A percentile compares a stretch with the other conserved stretches of the same genome.
These are phyloP conservation scores for Phymorhynchus buccinoides DNA, from an alignment of 1,140 invertebrate genomes.

Conservation along the genomic window DNA sequence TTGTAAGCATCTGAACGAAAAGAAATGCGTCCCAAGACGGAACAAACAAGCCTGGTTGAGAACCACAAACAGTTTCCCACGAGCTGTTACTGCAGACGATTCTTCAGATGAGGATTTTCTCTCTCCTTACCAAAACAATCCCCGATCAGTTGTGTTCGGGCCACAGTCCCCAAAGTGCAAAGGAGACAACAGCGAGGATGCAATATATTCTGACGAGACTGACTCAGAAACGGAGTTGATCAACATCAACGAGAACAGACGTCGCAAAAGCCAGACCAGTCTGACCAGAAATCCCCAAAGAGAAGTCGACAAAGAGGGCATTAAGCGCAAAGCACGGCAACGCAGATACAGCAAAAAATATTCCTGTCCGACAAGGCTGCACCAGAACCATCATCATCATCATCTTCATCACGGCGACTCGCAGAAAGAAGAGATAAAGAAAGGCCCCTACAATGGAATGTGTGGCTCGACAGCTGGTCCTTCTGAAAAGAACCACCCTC, in stretches of 20 bases:
- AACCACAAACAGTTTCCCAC: neutral
- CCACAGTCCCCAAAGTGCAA: neutral
- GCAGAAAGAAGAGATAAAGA: neutral
- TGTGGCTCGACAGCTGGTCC: neutral
- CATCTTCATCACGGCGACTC: neutral
- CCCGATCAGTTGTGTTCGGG: neutral
- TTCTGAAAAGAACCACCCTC: neutral
- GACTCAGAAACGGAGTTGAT: neutral
- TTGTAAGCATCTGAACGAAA: neutral
- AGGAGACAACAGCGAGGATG: neutral
- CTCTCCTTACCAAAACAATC: neutral
- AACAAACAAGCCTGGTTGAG: neutral
- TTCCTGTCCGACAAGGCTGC: neutral
- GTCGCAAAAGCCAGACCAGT: neutral
- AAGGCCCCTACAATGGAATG: neutral
- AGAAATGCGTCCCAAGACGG: neutral
- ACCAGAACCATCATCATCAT: too few species aligned
- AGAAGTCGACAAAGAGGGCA: neutral
- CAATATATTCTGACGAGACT: neutral
- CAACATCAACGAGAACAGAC: conserved; percentile 31
- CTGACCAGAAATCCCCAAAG: too few species aligned
- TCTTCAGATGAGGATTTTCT: neutral
- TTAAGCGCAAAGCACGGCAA: neutral
- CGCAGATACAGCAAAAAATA: neutral
- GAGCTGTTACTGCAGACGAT: neutral